Conservation (phyloP, 2,113 vertebrate species). For the Brachyistius frenatus region DNA sequence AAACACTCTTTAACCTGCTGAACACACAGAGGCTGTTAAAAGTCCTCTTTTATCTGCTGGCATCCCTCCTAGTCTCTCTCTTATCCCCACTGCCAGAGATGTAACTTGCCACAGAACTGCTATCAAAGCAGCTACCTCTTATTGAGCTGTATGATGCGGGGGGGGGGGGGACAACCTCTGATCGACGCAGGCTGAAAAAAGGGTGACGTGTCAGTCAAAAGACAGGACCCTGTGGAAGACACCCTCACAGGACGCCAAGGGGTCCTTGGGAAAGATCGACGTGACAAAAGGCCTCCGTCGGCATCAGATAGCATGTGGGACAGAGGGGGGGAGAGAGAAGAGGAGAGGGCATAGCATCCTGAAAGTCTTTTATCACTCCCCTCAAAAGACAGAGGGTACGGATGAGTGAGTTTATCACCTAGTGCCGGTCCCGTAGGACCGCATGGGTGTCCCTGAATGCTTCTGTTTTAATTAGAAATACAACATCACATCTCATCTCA, state of each 20-base stretch:
- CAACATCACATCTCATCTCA: slow-evolving; percentile 24
- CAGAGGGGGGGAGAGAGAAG: slow-evolving; percentile 27
- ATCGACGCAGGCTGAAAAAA: slow-evolving; percentile 54
- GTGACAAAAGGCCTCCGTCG: slow-evolving; percentile 58
- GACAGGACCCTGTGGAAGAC: slow-evolving; percentile 45
- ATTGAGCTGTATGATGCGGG: slow-evolving; percentile 60
- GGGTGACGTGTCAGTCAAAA: slow-evolving; percentile 73
- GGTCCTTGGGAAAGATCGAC: slow-evolving; percentile 63
- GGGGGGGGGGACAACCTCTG: slow-evolving; percentile 48
- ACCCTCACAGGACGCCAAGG: slow-evolving; percentile 55
- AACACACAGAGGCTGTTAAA: slow-evolving; percentile 72
- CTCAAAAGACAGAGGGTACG: slow-evolving; percentile 55
- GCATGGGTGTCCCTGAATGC: slow-evolving; percentile 56
- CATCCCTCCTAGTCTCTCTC: slow-evolving; percentile 68
- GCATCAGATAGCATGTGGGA: slow-evolving; percentile 66
- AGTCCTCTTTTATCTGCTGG: slow-evolving; percentile 78
- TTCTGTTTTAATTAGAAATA: slow-evolving; percentile 75
- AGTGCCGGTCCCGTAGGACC: slow-evolving; percentile 49
- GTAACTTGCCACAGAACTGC: slow-evolving; percentile 68
- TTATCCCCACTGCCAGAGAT: slow-evolving; percentile 72
- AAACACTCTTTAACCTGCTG: slow-evolving; percentile 72
- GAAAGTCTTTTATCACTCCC: slow-evolving; percentile 60
- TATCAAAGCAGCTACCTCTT: slow-evolving; percentile 75
- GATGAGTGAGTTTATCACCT: slow-evolving; percentile 69
- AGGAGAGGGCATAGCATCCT: slow-evolving; percentile 48